Percentiles rank a stretch among this genome's conserved stretches.
phyloP scores from a whole-genome alignment of 2,113 vertebrate genomes.

The Hyla sarda region DNA sequence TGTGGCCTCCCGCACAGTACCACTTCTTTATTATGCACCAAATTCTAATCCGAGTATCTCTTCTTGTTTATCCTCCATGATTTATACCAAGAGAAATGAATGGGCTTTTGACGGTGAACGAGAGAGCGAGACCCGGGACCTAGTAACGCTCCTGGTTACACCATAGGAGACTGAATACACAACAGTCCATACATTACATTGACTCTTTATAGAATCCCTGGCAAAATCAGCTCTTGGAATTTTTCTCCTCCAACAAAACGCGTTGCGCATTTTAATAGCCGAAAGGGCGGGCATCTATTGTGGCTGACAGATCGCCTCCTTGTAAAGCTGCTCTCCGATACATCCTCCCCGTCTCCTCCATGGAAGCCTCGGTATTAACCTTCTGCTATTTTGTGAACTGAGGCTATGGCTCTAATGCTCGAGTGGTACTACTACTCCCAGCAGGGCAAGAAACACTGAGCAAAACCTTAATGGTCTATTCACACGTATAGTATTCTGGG shows the following conservation, averaged over 20 bases:
- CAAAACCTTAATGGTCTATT: no score
- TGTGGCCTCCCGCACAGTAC: neutral
- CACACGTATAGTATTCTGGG: no score
- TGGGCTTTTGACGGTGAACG: neutral
- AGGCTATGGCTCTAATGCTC: no score
- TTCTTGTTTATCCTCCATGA: neutral
- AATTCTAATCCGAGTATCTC: neutral
- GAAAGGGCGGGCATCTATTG: slow-evolving; percentile 3
- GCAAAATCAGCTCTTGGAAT: slow-evolving; percentile 11
- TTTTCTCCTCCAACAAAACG: slow-evolving; percentile 2
- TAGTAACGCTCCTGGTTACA: slow-evolving; percentile 4
- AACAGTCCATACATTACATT: slow-evolving; percentile 27
- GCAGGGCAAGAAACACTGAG: no score
- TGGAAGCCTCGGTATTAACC: neutral
- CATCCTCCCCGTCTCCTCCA: neutral
- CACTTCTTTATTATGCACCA: neutral
- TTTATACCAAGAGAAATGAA: neutral
- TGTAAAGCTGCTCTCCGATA: neutral
- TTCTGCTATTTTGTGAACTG: neutral
- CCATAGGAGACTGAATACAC: slow-evolving; percentile 16
- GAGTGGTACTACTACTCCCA: no score
- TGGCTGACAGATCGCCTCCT: neutral
- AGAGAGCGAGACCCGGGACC: neutral
- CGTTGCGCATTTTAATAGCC: slow-evolving; percentile 18
- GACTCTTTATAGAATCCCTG: neutral